Evolutionary conservation across 2,113 vertebrate genomes (phyloP).

Genomic region (Serinus canaria): DNA sequence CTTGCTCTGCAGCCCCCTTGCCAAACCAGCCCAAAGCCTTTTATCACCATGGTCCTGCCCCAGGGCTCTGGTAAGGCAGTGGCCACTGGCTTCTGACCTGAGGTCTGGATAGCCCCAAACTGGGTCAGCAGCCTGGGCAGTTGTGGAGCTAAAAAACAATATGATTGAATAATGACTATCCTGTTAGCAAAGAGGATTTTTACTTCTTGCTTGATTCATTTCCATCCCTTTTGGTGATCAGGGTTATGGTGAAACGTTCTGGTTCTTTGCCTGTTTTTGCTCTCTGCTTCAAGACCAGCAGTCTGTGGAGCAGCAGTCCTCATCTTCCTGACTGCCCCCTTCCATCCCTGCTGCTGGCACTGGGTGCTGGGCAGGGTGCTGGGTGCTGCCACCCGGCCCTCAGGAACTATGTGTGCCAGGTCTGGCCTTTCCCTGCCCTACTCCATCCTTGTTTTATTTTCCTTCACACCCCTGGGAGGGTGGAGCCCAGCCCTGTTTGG

Average conservation of each 20-base stretch:
- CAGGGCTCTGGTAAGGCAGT: background rate
- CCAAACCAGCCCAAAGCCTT: accelerated
- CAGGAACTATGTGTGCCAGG: accelerated
- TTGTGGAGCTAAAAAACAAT: background rate
- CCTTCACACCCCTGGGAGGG: background rate
- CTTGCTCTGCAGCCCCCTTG: accelerated
- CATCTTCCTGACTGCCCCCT: background rate
- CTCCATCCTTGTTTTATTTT: background rate
- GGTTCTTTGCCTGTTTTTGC: background rate
- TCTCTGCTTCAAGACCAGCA: background rate
- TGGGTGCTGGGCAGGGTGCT: accelerated
- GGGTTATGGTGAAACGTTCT: background rate
- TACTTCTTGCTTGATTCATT: background rate
- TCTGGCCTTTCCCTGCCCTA: background rate
- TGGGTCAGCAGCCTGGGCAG: conserved; percentile 3
- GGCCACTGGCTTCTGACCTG: background rate
- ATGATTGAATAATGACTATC: background rate
- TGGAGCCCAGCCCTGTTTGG: background rate
- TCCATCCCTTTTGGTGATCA: background rate
- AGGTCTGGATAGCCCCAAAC: background rate
- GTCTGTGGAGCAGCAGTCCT: background rate
- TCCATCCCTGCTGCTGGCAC: accelerated
- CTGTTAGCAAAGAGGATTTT: conserved; percentile 17
- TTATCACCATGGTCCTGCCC: accelerated
- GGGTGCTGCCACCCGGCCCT: accelerated